phyloP scores from a whole-genome alignment of 2,113 vertebrate species.

The Lasiurus cinereus region DNA sequence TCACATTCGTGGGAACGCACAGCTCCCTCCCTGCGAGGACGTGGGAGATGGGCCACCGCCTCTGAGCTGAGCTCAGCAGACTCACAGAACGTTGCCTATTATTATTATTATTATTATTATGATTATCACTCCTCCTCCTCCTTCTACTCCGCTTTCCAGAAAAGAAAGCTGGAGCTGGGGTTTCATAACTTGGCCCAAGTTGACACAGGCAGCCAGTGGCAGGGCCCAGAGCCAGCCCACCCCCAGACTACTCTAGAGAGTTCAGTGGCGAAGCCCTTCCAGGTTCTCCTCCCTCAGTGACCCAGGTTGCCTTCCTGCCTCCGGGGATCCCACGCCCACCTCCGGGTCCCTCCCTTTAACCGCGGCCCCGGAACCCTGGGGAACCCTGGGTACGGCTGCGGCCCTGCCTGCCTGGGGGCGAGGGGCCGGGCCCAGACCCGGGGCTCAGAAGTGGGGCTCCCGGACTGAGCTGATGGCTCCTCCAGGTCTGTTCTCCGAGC shows the following conservation, averaged over 20 bases:
- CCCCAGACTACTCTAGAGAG: not conserved
- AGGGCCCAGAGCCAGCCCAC: not conserved
- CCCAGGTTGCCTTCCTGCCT: not conserved
- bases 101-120: no score
- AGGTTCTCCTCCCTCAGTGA: no score
- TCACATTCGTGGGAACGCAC: no score
- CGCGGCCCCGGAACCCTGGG: no score
- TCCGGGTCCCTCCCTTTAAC: not conserved
- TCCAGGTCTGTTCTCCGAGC: constrained; percentile 83
- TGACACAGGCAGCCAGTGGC: not conserved
- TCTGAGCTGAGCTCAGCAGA: no score
- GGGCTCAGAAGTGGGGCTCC: not conserved
- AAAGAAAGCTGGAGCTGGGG: not conserved
- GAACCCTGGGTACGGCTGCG: rapidly evolving
- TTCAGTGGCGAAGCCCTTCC: not conserved
- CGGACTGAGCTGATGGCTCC: rapidly evolving
- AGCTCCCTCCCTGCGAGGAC: not conserved
- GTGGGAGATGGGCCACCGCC: not conserved
- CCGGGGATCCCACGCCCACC: no score
- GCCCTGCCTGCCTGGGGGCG: not conserved
- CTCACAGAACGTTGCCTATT: not conserved
- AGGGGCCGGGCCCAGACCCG: not conserved
- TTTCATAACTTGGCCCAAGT: not conserved
- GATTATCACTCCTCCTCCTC: no score
- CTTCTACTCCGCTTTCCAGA: not conserved